Evolutionary conservation across 2,797 vertebrate species (phyloP), one percentile per base, ranked within the genome.

Genomic region (Acipenser transmontanus): DNA sequence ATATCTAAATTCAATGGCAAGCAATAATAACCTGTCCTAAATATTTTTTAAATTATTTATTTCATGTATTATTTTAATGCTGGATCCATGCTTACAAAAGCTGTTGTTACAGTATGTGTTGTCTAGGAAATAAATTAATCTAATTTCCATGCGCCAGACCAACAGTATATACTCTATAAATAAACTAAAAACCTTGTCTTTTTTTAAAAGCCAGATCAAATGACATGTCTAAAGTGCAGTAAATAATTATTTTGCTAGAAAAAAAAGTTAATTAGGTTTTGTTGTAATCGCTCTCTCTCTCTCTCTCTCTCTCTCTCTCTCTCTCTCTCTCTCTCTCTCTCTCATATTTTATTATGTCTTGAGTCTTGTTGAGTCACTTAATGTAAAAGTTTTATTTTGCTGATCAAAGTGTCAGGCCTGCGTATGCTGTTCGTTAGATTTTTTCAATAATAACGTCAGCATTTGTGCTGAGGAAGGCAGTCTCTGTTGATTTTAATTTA

Each of bases 351-450:
- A 12, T n/a, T 57, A n/a, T 57, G 9, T 57, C 54, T n/a, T 57
- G 9, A 7, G 7, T 57, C 54, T 57, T 57, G 54, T 57, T 57
- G 12, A 57, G 12, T 57, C n/a, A n/a, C 6, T n/a, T 7, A 13
- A n/a, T 57, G 54, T 57, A 57, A 57, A 57, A 10, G 47, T 61
- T 61, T 61, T 47, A 34, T 47, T 61, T 8, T 61, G 60, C 60
- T 61, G 60, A 61, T 61, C 60, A 61, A 61, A 61, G 14, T 61
- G 7, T 61, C 12, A 61, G 17, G 17, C 60, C 8, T 34, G 6
- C 7, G 8, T 34, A 12, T 12, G 11, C 17, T 34, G 8, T 17
- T 61, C 13, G 10, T 61, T 47, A 47, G 7, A 61, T 61, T 61
- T 61, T 2, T 17, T 61, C 60, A 61, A 34, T 61, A 9, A 61